Base-by-base conservation (phyloP, 2,113 vertebrate species). In the Melospiza georgiana region DNA sequence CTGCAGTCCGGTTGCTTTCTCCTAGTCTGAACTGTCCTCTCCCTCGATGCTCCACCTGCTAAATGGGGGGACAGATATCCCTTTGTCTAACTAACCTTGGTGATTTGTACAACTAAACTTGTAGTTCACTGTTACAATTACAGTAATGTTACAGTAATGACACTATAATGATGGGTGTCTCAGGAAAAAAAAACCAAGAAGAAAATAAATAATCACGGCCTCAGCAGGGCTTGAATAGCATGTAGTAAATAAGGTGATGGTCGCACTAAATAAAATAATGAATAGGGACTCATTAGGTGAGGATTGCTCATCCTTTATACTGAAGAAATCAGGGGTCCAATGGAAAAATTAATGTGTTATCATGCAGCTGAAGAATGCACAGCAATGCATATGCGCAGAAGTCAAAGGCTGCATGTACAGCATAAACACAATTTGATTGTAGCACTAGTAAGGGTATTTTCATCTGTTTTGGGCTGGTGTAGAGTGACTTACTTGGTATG, bases 221-320 rank as follows among this genome's bases (percentile, higher is more conserved):
- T 77, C 72, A 71, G 63, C 44, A 63, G 46, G 30, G 30, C 59
- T 81, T 78, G 68, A 93, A 89, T 9, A 87, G 91, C 65, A 74
- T 13, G 65, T 15, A 52, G 76, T 68, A 92, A 88, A 77, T 44
- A 90, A 86, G 33, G 63, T 8, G 6, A 76, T 14, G 71, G 82
- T 73, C 59, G 77, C 48, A 66, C 43, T 10, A 85, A 93, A 77
- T 15, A 74, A 93, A 86, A 55, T 39, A 54, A 25, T 66, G 31
- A 85, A 82, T 22, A 66, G 71, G 35, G 37, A 49, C 81, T 87
- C 84, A 91, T 73, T 66, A 91, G 84, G 81, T 43, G 37, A 93
- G 33, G 30, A 41, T 11, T 85, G 59, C 46, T 48, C 28, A 68
- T 77, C 74, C 39, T 91, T 78, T 35, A 55, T 30, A 27, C 31